Evolutionary conservation across 1,140 invertebrate genomes (phyloP).

Genomic region (Centruroides vittatus): DNA sequence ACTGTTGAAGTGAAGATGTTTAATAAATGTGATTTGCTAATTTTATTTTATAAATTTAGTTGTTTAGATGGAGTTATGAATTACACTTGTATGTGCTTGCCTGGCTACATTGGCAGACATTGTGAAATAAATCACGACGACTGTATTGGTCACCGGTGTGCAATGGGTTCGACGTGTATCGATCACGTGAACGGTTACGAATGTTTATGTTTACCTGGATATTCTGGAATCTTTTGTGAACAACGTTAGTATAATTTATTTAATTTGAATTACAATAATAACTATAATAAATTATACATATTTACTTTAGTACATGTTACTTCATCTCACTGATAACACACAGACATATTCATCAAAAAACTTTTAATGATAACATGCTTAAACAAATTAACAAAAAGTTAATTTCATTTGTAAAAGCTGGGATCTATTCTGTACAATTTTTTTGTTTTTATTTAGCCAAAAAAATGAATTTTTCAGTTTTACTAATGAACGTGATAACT

Average conservation of each 20-base stretch:
- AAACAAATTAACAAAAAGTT: too few relatives aligned
- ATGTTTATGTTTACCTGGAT: conserved; percentile 91
- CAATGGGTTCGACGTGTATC: conserved; percentile 33
- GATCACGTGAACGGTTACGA: conserved; percentile 23
- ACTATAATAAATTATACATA: conserved; percentile 39
- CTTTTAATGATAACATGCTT: too few relatives aligned
- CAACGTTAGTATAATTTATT: conserved; percentile 75
- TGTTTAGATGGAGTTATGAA: conserved; percentile 53
- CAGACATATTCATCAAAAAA: too few relatives aligned
- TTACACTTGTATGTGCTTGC: conserved; percentile 12
- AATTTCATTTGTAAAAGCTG: too few relatives aligned
- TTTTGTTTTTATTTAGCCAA: too few relatives aligned
- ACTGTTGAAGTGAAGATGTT: not conserved
- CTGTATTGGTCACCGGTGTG: conserved; percentile 46
- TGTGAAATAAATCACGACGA: conserved; percentile 73
- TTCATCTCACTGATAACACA: too few relatives aligned
- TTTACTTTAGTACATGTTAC: too few relatives aligned
- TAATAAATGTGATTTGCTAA: not conserved
- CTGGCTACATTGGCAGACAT: conserved; percentile 48
- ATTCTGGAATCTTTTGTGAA: conserved; percentile 92
- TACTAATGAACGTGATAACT: not conserved
- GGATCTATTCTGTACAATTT: too few relatives aligned
- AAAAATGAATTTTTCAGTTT: not conserved
- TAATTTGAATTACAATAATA: conserved; percentile 82
- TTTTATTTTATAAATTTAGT: conserved; percentile 21